phyloP scores from a whole-genome alignment of 2,797 vertebrate genomes.

The Oreochromis grahami region DNA sequence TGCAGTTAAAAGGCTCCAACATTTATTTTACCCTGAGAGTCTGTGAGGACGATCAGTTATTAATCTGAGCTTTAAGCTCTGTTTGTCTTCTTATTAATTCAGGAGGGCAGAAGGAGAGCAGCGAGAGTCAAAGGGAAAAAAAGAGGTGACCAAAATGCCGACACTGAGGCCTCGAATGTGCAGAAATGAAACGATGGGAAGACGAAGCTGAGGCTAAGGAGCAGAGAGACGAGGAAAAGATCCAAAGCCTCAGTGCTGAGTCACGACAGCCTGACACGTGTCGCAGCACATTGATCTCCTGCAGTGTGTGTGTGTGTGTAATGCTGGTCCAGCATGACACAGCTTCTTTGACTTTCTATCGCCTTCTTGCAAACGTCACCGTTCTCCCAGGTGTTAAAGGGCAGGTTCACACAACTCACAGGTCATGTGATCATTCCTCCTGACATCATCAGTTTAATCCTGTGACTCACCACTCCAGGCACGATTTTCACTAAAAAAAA shows the following conservation, averaged over 20 bases:
- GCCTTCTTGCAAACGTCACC: not conserved
- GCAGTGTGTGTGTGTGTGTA: not conserved
- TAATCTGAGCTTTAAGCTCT: not conserved
- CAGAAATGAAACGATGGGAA: not conserved
- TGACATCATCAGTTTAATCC: not conserved
- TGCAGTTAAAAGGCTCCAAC: not conserved
- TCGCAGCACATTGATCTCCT: conserved; percentile 37
- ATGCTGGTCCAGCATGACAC: conserved; percentile 24
- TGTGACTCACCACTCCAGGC: not conserved
- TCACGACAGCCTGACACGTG: not conserved
- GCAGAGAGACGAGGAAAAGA: not conserved
- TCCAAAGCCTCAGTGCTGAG: not conserved
- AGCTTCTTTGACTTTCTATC: conserved; percentile 4
- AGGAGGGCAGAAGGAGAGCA: not conserved
- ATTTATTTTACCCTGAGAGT: not conserved
- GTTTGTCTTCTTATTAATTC: not conserved
- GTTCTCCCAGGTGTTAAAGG: not conserved
- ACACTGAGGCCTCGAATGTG: not conserved
- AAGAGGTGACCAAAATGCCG: accelerated
- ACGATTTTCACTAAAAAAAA: not conserved
- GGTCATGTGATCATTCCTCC: not conserved
- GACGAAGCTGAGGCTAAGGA: not conserved
- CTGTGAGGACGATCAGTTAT: not conserved
- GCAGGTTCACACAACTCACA: not conserved
- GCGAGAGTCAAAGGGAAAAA: accelerated